phyloP scores from a whole-genome alignment of 2,113 vertebrate genomes.

The Andinoacara biseriatus region DNA sequence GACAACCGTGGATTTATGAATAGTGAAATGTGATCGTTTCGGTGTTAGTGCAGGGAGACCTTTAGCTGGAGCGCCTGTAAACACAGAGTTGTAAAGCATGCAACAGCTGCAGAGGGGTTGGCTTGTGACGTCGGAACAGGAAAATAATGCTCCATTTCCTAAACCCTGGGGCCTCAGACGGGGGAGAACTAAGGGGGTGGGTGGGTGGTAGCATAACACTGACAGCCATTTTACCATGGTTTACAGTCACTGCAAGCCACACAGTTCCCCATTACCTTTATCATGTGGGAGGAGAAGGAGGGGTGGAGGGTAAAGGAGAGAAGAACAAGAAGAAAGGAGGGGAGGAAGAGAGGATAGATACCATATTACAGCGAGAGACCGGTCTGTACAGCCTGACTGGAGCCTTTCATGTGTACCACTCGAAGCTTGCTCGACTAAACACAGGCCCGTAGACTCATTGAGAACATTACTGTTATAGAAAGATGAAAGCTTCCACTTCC shows the following conservation, averaged over 20 bases:
- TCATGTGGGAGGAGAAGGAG: conserved; percentile 43
- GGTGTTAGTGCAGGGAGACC: conserved; percentile 40
- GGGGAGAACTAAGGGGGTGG: conserved; percentile 44
- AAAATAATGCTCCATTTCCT: conserved; percentile 83
- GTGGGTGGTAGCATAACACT: conserved; percentile 42
- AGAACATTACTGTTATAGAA: conserved; percentile 80
- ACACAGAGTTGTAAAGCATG: conserved; percentile 77
- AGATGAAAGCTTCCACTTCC: conserved; percentile 80
- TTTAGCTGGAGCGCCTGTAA: conserved; percentile 64
- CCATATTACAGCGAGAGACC: conserved; percentile 65
- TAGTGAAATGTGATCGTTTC: conserved; percentile 46
- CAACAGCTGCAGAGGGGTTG: conserved; percentile 90
- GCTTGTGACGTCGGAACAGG: conserved; percentile 77
- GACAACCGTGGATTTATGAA: conserved; percentile 19
- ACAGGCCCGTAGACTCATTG: conserved; percentile 71
- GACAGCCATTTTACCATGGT: conserved; percentile 66
- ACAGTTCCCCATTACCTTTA: conserved; percentile 64
- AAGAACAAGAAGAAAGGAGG: conserved; percentile 27
- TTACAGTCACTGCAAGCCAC: conserved; percentile 57
- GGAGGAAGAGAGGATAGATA: conserved; percentile 50
- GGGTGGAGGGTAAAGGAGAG: conserved; percentile 32
- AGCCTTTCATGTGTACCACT: conserved; percentile 80
- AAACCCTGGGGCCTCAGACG: conserved; percentile 76
- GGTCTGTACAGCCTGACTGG: conserved; percentile 43
- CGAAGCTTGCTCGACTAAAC: conserved; percentile 74